Base-by-base conservation (phyloP, 2,113 vertebrate genomes). In the Ptyas mucosa region DNA sequence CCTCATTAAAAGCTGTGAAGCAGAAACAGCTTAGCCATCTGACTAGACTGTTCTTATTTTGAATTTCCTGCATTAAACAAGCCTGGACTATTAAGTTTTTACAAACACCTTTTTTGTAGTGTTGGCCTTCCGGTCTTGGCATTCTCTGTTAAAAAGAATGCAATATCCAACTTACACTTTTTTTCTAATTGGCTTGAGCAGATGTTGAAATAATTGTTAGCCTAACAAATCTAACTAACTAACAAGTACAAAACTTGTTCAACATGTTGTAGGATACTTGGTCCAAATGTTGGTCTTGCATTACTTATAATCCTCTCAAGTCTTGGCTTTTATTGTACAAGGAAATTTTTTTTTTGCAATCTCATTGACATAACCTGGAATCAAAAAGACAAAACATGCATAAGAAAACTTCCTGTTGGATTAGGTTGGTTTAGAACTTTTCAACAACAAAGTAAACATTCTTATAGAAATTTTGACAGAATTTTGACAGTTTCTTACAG, bases 391-490 rank as follows among this genome's bases (percentile, higher is more conserved):
- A 46, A 29, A 58, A 23, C 43, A 24, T 29, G 14, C 3, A 29
- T 43, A n/a, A 43, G 51, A 52, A 29, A 88, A 53, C 86, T 88
- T n/a, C 51, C 86, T 88, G 86, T 88, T 52, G 51, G 86, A 51
- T 51, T 51, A 14, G 10, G 18, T 51, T 18, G 39, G 14, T 85
- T 24, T 57, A 54, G 64, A 57, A 89, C 58, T 23, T 29, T 92
- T 1, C 69, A 53, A 75, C 91, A 95, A 85, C 34, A 92, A 53
- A 94, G 1, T 39, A 46, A 61, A 94, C 87, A 90, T 39, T 85
- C 81, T 34, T 93, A 94, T 0, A 94, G 20, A 0, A 94, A 1
- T 94, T 15, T 52, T 14, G 5, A 85, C 87, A 23, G 52, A 49
- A 49, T 49, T 49, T 49, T 49, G 46, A 49, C 46, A 46, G 43